phyloP scores from a whole-genome alignment of 1,140 invertebrate species.

The Trichomalopsis sarcophagae region DNA sequence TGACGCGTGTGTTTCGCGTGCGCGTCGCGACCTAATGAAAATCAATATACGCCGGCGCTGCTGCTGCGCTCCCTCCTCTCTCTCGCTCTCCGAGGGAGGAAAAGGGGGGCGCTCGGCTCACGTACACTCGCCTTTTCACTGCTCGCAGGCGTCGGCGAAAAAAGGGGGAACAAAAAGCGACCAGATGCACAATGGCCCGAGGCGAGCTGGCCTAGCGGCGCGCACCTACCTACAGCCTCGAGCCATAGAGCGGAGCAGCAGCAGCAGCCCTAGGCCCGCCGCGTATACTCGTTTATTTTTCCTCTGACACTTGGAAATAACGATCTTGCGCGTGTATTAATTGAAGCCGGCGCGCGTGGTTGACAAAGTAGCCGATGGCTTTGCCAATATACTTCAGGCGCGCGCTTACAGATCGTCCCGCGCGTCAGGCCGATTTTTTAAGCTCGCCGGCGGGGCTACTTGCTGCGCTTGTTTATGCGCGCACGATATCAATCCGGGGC shows the following conservation, averaged over 20 bases:
- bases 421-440: not conserved
- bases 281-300: not conserved
- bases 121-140: conserved; percentile 3
- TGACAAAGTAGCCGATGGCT: conserved; percentile 3
- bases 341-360: not conserved
- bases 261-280: not conserved
- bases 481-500: not conserved
- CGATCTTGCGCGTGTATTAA: not conserved
- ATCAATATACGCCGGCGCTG: not conserved
- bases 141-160: conserved; percentile 1
- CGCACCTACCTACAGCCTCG: not conserved
- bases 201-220: not conserved
- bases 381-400: not conserved
- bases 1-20: not conserved
- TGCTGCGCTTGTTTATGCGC: not conserved
- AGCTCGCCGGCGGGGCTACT: not conserved
- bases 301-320: conserved; percentile 3
- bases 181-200: not conserved
- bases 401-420: not conserved
- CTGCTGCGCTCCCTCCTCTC: not conserved
- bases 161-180: conserved; percentile 3
- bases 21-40: not conserved
- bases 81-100: not conserved
- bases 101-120: not conserved
- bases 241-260: not conserved